Evolutionary conservation across 2,888 invertebrate species (phyloP).

Genomic region (Thera obeliscata): DNA sequence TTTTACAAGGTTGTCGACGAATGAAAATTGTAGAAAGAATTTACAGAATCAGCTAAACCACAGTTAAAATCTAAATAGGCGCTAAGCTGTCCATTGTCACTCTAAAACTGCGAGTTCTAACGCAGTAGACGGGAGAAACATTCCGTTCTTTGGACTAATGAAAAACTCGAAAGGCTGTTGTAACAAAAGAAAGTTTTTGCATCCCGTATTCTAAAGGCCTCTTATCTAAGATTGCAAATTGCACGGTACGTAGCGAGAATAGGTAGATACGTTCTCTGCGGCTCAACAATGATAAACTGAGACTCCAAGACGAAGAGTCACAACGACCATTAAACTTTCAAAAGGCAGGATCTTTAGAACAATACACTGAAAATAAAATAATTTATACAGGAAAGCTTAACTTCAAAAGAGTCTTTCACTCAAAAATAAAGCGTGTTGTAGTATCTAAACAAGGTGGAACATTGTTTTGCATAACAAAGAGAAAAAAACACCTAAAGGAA

Average conservation of each 20-base stretch:
- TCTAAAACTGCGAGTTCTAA: slow-evolving; percentile 25
- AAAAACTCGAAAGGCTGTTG: slow-evolving; percentile 42
- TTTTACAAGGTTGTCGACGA: not conserved
- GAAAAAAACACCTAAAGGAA: slow-evolving; percentile 83
- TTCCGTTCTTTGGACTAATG: slow-evolving; percentile 42
- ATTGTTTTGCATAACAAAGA: slow-evolving; percentile 85
- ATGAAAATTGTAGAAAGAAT: not conserved
- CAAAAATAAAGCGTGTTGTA: slow-evolving; percentile 84
- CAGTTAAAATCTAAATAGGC: slow-evolving; percentile 13
- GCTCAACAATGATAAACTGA: slow-evolving; percentile 67
- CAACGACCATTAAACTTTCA: slow-evolving; percentile 75
- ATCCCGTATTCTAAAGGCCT: slow-evolving; percentile 44
- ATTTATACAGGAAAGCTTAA: slow-evolving; percentile 84
- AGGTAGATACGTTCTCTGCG: slow-evolving; percentile 39
- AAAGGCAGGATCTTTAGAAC: slow-evolving; percentile 77
- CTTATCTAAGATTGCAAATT: slow-evolving; percentile 48
- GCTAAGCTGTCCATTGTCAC: slow-evolving; percentile 16
- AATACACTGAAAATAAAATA: slow-evolving; percentile 83
- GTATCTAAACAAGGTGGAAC: slow-evolving; percentile 85
- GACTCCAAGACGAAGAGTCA: slow-evolving; percentile 67
- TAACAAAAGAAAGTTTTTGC: slow-evolving; percentile 46
- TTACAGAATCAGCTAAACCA: slow-evolving; percentile 9
- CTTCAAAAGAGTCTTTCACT: slow-evolving; percentile 84
- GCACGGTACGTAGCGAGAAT: slow-evolving; percentile 44
- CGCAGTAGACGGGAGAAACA: slow-evolving; percentile 32